Base-by-base conservation (phyloP, 2,113 vertebrate species). In the Edolisoma coerulescens region DNA sequence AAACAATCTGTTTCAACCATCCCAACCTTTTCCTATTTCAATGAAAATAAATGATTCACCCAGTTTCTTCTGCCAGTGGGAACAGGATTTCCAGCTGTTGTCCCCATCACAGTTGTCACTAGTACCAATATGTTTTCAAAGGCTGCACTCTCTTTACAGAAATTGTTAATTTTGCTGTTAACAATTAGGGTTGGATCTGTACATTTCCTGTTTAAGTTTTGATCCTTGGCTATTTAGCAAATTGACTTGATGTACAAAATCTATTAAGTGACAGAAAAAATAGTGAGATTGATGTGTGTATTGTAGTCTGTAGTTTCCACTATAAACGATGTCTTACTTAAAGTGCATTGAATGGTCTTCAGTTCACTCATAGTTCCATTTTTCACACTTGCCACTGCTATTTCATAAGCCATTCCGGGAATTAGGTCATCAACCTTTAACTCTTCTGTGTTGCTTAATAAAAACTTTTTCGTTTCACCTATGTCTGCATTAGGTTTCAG, bases 361-460 rank as follows among this genome's bases (percentile, higher is more conserved):
- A 83, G 95, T 87, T 98, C 57, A 20, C 99, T 99, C 95, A 94
- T 97, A 82, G 98, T 98, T 60, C 98, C 97, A 82, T 96, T 98
- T 27, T 90, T 98, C 84, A 98, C 78, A 76, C 97, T 97, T 73
- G 98, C 97, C 56, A 99, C 96, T 44, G 97, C 96, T 75, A 99
- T 97, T 87, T 98, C 97, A 93, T 99, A 99, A 22, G 97, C 91
- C 96, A 98, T 98, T 90, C 98, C 98, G 73, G 98, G 98, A 81
- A 96, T 94, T 87, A 98, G 97, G 57, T 84, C 44, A 79, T 96
- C 97, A 95, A 99, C 19, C 64, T 97, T 95, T 70, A 98, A 84
- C 88, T 97, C 98, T 63, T 98, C 93, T 64, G 96, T 96, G 79
- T 96, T 70, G 44, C 96, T 98, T 75, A 98, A 85, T 95, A 97